Percentiles rank a stretch among this genome's conserved stretches.
Evolutionary conservation across 2,888 invertebrate genomes (phyloP).

Genomic region (Uropetala carovei): DNA sequence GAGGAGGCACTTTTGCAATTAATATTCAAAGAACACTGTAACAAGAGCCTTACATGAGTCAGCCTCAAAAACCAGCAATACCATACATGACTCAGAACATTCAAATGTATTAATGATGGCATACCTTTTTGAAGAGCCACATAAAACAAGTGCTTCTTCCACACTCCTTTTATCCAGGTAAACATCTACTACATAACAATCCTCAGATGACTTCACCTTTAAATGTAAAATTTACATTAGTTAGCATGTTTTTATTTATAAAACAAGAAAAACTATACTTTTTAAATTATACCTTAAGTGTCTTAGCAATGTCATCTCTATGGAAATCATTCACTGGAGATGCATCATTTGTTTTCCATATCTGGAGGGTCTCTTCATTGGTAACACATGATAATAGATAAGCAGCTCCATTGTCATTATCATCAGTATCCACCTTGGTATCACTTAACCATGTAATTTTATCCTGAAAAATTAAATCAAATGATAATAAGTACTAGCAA

Average conservation of each 20-base stretch:
- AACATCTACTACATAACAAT: slow-evolving; percentile 82
- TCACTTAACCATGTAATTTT: slow-evolving; percentile 79
- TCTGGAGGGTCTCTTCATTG: slow-evolving; percentile 83
- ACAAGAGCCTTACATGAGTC: background rate
- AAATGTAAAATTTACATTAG: slow-evolving; percentile 69
- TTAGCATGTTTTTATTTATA: background rate
- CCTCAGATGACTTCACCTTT: slow-evolving; percentile 79
- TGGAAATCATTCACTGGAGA: slow-evolving; percentile 79
- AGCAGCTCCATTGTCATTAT: slow-evolving; percentile 72
- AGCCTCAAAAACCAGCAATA: background rate
- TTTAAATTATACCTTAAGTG: slow-evolving; percentile 70
- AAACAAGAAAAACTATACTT: background rate
- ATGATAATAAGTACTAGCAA: background rate
- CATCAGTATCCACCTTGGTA: slow-evolving; percentile 74
- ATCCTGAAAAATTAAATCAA: slow-evolving; percentile 70
- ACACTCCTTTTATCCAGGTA: slow-evolving; percentile 76
- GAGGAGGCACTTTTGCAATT: background rate
- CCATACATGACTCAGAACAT: background rate
- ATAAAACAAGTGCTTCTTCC: slow-evolving; percentile 80
- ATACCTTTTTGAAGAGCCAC: slow-evolving; percentile 78
- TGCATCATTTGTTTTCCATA: slow-evolving; percentile 82
- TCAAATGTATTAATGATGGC: background rate
- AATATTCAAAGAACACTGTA: background rate
- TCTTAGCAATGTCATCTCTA: slow-evolving; percentile 79
- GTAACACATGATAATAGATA: slow-evolving; percentile 81